phyloP scores from a whole-genome alignment of 2,888 invertebrate species.

The Taphrorychus bicolor region DNA sequence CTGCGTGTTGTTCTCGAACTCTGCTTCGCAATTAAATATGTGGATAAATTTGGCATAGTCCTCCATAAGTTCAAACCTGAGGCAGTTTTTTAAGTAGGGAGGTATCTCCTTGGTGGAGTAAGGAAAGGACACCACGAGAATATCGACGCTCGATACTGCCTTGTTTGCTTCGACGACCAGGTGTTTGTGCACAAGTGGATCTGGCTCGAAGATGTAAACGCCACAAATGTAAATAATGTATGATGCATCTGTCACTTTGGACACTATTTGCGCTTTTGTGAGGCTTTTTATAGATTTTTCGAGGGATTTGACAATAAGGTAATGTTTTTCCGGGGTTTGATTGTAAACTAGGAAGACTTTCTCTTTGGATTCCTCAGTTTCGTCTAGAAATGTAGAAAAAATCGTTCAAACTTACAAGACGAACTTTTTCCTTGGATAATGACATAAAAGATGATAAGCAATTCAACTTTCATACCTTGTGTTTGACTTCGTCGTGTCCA shows the following conservation, averaged over 20 bases:
- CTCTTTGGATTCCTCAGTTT: conserved; percentile 30
- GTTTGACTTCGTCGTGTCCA: conserved; percentile 44
- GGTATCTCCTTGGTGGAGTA: conserved; percentile 45
- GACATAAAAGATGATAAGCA: no score
- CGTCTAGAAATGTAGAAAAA: conserved; percentile 15
- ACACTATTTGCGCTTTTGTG: conserved; percentile 41
- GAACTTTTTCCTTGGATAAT: no score
- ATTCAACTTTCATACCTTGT: no score
- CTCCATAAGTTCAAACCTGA: conserved; percentile 44
- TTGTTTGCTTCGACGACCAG: conserved; percentile 43
- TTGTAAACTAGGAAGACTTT: conserved; percentile 44
- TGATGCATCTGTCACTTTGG: conserved; percentile 44
- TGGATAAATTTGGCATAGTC: conserved; percentile 45
- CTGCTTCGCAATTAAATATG: conserved; percentile 40
- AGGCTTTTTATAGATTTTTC: conserved; percentile 44
- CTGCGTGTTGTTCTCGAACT: conserved; percentile 30
- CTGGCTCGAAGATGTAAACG: conserved; percentile 42
- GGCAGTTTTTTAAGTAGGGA: conserved; percentile 38
- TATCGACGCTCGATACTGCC: conserved; percentile 35
- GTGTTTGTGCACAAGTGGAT: conserved; percentile 41
- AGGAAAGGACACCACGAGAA: conserved; percentile 42
- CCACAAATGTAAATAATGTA: conserved; percentile 45
- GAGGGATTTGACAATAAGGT: conserved; percentile 43
- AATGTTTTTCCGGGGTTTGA: conserved; percentile 47
- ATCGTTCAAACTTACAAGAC: neutral